A percentile compares a stretch with the other conserved stretches of the same genome.
Evolutionary conservation across 2,888 invertebrate species (phyloP).

Genomic region (Tridacna gigas): DNA sequence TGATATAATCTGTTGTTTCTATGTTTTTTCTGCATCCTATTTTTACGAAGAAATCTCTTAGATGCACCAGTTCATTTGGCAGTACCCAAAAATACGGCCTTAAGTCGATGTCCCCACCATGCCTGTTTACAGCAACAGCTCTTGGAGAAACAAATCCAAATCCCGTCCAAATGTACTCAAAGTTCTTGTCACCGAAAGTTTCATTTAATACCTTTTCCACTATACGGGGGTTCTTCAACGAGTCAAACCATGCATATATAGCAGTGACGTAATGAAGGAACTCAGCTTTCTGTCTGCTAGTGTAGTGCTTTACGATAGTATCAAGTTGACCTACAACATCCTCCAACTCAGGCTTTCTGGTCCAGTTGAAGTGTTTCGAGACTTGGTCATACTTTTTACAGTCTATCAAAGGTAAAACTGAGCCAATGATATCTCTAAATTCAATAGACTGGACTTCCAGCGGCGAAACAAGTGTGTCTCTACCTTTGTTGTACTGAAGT

Average conservation of each 20-base stretch:
- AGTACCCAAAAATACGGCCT: conserved; percentile 49
- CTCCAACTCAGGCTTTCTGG: neutral
- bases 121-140: conserved; percentile 13
- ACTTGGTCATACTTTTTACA: neutral
- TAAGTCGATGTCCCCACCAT: conserved; percentile 33
- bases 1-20: neutral
- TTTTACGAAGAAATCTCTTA: conserved; percentile 33
- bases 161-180: conserved; percentile 30
- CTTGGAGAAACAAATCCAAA: conserved; percentile 38
- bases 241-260: conserved; percentile 13
- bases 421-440: conserved; percentile 40
- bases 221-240: neutral
- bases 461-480: conserved; percentile 29
- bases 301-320: neutral
- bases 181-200: neutral
- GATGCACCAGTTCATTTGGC: conserved; percentile 36
- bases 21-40: conserved; percentile 27
- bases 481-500: conserved; percentile 5
- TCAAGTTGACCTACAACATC: conserved; percentile 4
- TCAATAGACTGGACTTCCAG: conserved; percentile 25
- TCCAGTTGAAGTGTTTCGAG: conserved; percentile 20
- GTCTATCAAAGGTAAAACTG: conserved; percentile 33
- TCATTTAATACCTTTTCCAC: neutral
- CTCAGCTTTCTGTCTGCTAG: conserved; percentile 1
- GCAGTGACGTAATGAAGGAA: neutral